Percentiles rank a stretch among this genome's conserved stretches.
Evolutionary conservation across 2,797 vertebrate species (phyloP).

Genomic region (Ctenosaura bakeri): DNA sequence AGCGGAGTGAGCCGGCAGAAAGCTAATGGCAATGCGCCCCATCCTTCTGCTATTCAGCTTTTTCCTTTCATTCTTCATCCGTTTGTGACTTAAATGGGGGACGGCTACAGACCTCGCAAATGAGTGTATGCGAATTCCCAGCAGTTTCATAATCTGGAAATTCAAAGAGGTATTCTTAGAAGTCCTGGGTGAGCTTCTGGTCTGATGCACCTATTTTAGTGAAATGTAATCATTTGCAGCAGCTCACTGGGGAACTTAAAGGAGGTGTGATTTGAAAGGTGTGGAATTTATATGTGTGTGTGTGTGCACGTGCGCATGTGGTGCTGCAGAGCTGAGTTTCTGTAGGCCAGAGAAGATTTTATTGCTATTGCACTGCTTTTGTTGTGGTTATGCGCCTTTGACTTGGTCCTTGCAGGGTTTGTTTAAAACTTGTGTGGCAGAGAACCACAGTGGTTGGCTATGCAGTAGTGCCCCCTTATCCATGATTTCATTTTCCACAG

Average conservation of each 20-base stretch:
- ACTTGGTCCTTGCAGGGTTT: too few species aligned
- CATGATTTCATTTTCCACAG: too few species aligned
- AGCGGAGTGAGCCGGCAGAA: background rate
- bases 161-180: constrained; percentile 42
- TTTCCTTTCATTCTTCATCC: constrained; percentile 29
- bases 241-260: constrained; percentile 18
- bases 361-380: background rate
- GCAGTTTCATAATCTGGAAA: constrained; percentile 42
- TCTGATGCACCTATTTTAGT: constrained; percentile 28
- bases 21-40: background rate
- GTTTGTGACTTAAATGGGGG: constrained; percentile 29
- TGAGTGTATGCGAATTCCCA: constrained; percentile 34
- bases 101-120: constrained; percentile 38
- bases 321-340: constrained; percentile 48
- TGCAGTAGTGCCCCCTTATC: too few species aligned
- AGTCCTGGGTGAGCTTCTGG: constrained; percentile 18
- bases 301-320: background rate
- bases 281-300: constrained; percentile 12
- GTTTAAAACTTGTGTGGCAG: too few species aligned
- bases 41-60: background rate
- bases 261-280: constrained; percentile 61
- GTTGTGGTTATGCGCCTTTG: too few species aligned
- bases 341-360: constrained; percentile 50
- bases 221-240: constrained; percentile 54
- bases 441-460: too few species aligned